Conservation (phyloP, 1,140 invertebrate genomes). For the Drosophila orena region DNA sequence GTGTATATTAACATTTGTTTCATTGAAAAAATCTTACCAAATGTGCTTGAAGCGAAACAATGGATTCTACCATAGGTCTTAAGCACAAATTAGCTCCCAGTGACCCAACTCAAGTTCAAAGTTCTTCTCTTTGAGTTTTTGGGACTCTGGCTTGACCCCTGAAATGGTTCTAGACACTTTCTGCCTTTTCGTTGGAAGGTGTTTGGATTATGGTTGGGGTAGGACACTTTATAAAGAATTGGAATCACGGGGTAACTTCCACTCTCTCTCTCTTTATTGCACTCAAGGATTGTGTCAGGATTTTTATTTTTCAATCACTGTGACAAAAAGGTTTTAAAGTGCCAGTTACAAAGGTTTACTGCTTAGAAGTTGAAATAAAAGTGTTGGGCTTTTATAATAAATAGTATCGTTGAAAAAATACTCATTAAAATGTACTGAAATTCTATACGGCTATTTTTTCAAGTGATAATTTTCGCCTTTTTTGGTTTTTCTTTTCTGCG, state of each 20-base stretch:
- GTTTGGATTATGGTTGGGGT: conserved; percentile 12
- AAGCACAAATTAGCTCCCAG: conserved; percentile 2
- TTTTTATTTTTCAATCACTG: background rate
- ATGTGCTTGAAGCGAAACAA: background rate
- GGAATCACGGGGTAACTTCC: conserved; percentile 6
- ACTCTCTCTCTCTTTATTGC: background rate
- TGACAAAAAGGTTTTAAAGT: background rate
- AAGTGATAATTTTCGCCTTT: conserved; percentile 1
- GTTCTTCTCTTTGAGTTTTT: background rate
- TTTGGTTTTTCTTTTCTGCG: conserved; percentile 6
- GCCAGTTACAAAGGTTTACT: too few relatives aligned
- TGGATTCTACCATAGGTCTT: background rate
- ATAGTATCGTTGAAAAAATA: too few relatives aligned
- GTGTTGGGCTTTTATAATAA: too few relatives aligned
- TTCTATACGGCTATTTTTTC: background rate
- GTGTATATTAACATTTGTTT: background rate
- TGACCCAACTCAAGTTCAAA: conserved; percentile 26
- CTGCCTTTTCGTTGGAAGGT: conserved; percentile 14
- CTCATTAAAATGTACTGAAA: background rate
- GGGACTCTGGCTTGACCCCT: conserved; percentile 5
- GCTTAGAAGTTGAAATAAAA: too few relatives aligned
- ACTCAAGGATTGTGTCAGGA: background rate
- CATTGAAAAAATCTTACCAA: background rate
- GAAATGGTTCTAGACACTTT: conserved; percentile 35
- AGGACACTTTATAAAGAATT: conserved; percentile 7